Conservation (phyloP, 2,888 invertebrate genomes). For the Neoscelio sp. region DNA sequence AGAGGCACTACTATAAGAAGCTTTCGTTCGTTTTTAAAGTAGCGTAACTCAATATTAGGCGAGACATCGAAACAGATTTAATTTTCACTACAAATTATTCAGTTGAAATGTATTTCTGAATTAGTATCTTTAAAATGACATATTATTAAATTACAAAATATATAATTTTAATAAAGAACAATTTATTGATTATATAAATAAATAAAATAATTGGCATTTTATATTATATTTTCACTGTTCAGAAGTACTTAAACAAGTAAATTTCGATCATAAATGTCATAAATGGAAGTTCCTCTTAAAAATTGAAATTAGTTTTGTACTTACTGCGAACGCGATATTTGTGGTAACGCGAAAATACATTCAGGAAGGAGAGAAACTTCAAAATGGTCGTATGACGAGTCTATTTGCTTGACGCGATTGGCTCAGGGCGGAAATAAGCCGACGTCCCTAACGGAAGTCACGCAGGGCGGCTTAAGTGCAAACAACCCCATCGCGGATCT, state of each 20-base stretch:
- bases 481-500: slow-evolving; percentile 72
- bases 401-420: slow-evolving; percentile 77
- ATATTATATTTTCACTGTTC: too few relatives aligned
- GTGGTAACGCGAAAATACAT: slow-evolving; percentile 30
- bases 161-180: neutral
- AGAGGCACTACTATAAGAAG: too few relatives aligned
- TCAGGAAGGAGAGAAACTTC: slow-evolving; percentile 42
- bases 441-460: slow-evolving; percentile 77
- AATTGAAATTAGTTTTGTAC: slow-evolving; percentile 2
- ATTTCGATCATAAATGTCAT: too few relatives aligned
- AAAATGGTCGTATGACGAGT: slow-evolving; percentile 73
- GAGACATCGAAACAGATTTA: too few relatives aligned
- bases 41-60: neutral
- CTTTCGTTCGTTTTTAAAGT: neutral
- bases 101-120: too few relatives aligned
- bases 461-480: slow-evolving; percentile 78
- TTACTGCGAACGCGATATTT: slow-evolving; percentile 11
- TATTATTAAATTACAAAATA: too few relatives aligned
- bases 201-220: too few relatives aligned
- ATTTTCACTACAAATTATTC: too few relatives aligned
- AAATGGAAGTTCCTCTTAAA: neutral
- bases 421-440: slow-evolving; percentile 77
- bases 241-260: too few relatives aligned
- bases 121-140: too few relatives aligned
- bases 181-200: too few relatives aligned